These are phyloP conservation scores for Pachypanchax playfairii DNA, from an alignment of 2,113 vertebrate genomes.

Conservation along the genomic window DNA sequence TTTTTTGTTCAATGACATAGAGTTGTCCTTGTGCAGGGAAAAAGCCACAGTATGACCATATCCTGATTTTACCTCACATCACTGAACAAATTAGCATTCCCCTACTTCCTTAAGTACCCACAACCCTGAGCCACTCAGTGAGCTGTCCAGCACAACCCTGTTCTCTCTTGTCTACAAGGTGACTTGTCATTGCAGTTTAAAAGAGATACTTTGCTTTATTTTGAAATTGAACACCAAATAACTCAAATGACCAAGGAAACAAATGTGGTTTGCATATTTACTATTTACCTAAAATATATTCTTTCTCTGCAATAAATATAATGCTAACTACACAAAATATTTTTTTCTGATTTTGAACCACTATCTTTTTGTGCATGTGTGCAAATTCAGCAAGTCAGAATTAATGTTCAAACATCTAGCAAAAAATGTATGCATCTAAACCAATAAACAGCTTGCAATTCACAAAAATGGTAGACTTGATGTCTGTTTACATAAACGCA, in stretches of 20 bases:
- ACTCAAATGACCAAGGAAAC: not conserved
- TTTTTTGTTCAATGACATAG: too few species aligned
- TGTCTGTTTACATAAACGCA: too few species aligned
- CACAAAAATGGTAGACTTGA: too few species aligned
- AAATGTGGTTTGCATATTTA: not conserved
- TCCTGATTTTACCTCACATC: constrained; percentile 5
- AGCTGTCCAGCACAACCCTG: constrained; percentile 54
- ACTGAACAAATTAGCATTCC: constrained; percentile 50
- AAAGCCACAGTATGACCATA: too few species aligned
- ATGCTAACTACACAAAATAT: not conserved
- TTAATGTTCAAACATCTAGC: too few species aligned
- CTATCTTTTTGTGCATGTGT: too few species aligned
- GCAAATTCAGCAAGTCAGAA: too few species aligned
- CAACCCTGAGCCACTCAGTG: constrained; percentile 19
- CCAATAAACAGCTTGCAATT: too few species aligned
- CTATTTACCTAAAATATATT: not conserved
- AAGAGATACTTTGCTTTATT: constrained; percentile 12
- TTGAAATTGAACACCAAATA: not conserved
- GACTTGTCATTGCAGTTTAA: constrained; percentile 34
- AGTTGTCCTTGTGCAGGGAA: too few species aligned
- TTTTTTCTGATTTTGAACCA: not conserved
- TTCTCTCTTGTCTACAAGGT: constrained; percentile 45
- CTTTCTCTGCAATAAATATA: not conserved
- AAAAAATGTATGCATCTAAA: too few species aligned
- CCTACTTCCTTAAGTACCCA: constrained; percentile 8